phyloP scores from a whole-genome alignment of 1,140 invertebrate species.

The Leptonema lineaticorne region DNA sequence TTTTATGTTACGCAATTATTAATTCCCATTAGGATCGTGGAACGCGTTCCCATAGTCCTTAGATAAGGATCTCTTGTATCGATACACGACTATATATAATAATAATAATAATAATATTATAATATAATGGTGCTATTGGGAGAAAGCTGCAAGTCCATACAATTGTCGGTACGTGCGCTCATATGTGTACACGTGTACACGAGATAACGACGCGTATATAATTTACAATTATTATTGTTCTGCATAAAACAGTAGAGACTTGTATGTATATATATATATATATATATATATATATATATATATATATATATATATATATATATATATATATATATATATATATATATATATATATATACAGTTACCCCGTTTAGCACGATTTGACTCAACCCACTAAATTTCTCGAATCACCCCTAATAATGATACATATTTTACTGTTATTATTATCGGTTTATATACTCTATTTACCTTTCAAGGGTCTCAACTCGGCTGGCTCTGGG shows the following conservation, averaged over 20 bases:
- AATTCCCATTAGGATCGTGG: slow-evolving; percentile 5
- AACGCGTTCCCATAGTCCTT: background rate
- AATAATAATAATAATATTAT: background rate
- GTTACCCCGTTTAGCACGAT: no score
- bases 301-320: background rate
- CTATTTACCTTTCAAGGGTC: no score
- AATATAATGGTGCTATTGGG: background rate
- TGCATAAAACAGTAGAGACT: background rate
- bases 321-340: no score
- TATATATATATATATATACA: no score
- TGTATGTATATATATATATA: background rate
- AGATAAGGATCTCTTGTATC: background rate
- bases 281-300: background rate
- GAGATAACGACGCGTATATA: background rate
- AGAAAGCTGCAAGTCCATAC: background rate
- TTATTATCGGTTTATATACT: no score
- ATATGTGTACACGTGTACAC: background rate
- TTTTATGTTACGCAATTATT: background rate
- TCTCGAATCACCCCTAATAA: no score
- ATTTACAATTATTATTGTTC: slow-evolving; percentile 2
- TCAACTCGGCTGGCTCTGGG: no score
- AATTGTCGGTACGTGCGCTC: background rate
- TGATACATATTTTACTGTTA: no score
- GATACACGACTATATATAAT: background rate
- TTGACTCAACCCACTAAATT: no score